Conservation (phyloP, 2,888 invertebrate species). For the Megalurothrips usitatus region DNA sequence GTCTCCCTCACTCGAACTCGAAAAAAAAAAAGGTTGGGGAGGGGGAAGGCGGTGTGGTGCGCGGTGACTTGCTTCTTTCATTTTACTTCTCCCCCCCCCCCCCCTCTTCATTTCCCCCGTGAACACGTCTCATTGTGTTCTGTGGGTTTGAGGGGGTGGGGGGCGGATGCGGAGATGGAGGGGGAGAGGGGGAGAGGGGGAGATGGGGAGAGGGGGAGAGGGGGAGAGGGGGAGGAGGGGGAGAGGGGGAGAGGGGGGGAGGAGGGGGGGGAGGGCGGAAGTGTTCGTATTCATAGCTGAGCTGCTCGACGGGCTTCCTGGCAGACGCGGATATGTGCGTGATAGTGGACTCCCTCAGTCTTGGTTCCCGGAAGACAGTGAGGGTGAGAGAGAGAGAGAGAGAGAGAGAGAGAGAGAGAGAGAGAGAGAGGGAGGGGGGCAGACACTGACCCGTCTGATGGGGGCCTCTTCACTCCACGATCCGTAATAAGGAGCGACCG, state of each 20-base stretch:
- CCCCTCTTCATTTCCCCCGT: not conserved
- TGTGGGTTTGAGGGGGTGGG: not conserved
- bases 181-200: not conserved
- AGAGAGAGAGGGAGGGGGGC: slow-evolving; percentile 25
- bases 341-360: no score
- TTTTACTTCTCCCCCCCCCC: not conserved
- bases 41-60: no score
- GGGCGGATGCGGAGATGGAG: not conserved
- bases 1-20: not conserved
- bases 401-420: slow-evolving; percentile 6
- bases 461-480: no score
- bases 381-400: not conserved
- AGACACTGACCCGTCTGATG: slow-evolving; percentile 12
- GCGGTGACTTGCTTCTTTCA: not conserved
- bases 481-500: no score
- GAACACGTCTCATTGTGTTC: not conserved
- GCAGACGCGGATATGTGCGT: no score
- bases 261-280: not conserved
- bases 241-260: not conserved
- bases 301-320: no score
- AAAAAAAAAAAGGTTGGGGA: no score
- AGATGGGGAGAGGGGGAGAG: not conserved
- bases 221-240: not conserved
- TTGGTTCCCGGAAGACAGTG: not conserved
- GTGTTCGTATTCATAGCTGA: no score